Evolutionary conservation across 2,113 vertebrate species (phyloP).

Genomic region (Leptocoma aspasia): DNA sequence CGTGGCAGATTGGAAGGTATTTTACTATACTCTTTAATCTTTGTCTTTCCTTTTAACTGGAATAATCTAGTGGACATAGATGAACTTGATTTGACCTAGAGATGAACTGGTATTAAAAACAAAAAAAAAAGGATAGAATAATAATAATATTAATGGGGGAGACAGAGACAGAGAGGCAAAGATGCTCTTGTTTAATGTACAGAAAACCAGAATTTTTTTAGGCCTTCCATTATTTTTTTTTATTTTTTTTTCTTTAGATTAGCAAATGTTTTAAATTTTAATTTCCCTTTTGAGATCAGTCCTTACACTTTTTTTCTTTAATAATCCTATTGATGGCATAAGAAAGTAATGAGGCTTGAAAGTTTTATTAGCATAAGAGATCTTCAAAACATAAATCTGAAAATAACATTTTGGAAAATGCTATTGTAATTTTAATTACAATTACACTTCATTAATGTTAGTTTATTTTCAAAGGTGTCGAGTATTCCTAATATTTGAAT

Average conservation of each 20-base stretch:
- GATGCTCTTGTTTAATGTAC: neutral
- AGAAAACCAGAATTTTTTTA: neutral
- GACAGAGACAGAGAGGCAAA: neutral
- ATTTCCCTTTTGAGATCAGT: neutral
- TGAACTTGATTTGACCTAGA: slow-evolving; percentile 80
- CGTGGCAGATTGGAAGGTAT: slow-evolving; percentile 49
- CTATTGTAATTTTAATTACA: neutral
- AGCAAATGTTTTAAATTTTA: neutral
- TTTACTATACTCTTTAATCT: slow-evolving; percentile 54
- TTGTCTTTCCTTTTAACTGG: slow-evolving; percentile 59
- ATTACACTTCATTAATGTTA: neutral
- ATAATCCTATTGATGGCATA: neutral
- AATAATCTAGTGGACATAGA: slow-evolving; percentile 74
- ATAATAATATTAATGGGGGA: neutral
- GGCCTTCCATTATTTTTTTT: neutral
- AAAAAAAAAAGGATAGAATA: neutral
- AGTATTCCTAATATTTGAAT: neutral
- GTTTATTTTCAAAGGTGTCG: neutral
- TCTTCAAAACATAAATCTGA: neutral
- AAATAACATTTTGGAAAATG: neutral
- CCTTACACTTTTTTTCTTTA: neutral
- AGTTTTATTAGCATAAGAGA: neutral
- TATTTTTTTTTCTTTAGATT: neutral
- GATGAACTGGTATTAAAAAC: slow-evolving; percentile 58
- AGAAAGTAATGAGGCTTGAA: neutral